These are phyloP conservation scores for Elysia crispata DNA, from an alignment of 2,888 invertebrate genomes.

Conservation along the genomic window DNA sequence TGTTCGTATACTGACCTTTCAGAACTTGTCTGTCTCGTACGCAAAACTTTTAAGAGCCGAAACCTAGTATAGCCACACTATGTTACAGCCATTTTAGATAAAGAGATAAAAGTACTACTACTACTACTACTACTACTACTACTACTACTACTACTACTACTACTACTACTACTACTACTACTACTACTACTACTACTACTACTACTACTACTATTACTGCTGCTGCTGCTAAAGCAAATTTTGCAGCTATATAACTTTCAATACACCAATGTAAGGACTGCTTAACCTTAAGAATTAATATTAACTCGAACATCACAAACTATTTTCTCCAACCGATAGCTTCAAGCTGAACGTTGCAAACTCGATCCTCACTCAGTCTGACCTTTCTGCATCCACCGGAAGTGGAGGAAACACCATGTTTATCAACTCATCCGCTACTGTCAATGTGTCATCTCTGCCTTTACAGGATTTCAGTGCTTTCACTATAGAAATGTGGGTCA, in stretches of 20 bases:
- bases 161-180: slow-evolving; percentile 13
- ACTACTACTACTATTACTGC: not conserved
- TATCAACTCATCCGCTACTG: not conserved
- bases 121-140: slow-evolving; percentile 15
- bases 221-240: too few species aligned
- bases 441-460: not conserved
- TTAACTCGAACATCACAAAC: too few species aligned
- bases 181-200: not conserved
- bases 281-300: too few species aligned
- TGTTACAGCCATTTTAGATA: too few species aligned
- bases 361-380: not conserved
- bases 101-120: slow-evolving; percentile 20
- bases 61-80: too few species aligned
- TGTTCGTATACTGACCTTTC: too few species aligned
- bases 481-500: slow-evolving; percentile 4
- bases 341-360: not conserved
- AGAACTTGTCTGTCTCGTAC: too few species aligned
- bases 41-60: too few species aligned
- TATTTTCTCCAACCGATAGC: not conserved
- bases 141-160: slow-evolving; percentile 15
- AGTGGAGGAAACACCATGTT: slow-evolving; percentile 9
- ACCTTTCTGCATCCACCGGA: not conserved
- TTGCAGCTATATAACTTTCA: too few species aligned
- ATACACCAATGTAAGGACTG: too few species aligned
- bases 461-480: not conserved